phyloP scores from a whole-genome alignment of 2,888 invertebrate species.

The Caenorhabditis afra region DNA sequence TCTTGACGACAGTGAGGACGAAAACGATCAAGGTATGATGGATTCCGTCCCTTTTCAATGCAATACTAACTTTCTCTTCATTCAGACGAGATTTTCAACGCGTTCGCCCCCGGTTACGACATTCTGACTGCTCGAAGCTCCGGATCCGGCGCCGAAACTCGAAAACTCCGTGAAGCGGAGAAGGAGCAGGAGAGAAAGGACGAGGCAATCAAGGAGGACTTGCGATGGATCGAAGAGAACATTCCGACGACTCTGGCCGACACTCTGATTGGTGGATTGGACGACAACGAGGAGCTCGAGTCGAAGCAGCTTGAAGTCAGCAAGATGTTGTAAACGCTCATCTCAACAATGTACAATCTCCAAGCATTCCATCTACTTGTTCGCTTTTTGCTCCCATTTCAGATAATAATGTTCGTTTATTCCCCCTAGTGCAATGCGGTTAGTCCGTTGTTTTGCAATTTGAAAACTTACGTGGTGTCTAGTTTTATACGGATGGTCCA shows the following conservation, averaged over 20 bases:
- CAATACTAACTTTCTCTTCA: neutral
- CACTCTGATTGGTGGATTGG: slow-evolving; percentile 74
- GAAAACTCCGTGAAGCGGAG: slow-evolving; percentile 60
- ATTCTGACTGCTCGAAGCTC: slow-evolving; percentile 61
- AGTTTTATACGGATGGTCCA: slow-evolving; percentile 53
- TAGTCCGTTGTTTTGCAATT: slow-evolving; percentile 50
- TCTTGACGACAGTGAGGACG: slow-evolving; percentile 88
- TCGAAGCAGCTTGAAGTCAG: slow-evolving; percentile 76
- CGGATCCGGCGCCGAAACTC: slow-evolving; percentile 63
- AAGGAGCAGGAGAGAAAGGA: slow-evolving; percentile 61
- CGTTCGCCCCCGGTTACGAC: slow-evolving; percentile 65
- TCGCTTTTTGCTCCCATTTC: neutral
- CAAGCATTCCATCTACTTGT: slow-evolving; percentile 35
- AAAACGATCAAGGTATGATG: slow-evolving; percentile 84
- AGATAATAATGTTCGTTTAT: neutral
- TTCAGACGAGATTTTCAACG: slow-evolving; percentile 72
- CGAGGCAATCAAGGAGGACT: slow-evolving; percentile 84
- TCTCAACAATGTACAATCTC: slow-evolving; percentile 11
- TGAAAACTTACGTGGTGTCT: slow-evolving; percentile 45
- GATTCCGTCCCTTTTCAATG: neutral
- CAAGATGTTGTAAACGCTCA: slow-evolving; percentile 75
- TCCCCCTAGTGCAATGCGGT: slow-evolving; percentile 56
- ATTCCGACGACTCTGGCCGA: slow-evolving; percentile 88
- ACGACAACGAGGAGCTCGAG: slow-evolving; percentile 77
- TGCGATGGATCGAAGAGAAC: slow-evolving; percentile 95